These are phyloP conservation scores for Bursaphelenchus okinawaensis DNA, from an alignment of 2,888 invertebrate genomes.

Conservation along the genomic window DNA sequence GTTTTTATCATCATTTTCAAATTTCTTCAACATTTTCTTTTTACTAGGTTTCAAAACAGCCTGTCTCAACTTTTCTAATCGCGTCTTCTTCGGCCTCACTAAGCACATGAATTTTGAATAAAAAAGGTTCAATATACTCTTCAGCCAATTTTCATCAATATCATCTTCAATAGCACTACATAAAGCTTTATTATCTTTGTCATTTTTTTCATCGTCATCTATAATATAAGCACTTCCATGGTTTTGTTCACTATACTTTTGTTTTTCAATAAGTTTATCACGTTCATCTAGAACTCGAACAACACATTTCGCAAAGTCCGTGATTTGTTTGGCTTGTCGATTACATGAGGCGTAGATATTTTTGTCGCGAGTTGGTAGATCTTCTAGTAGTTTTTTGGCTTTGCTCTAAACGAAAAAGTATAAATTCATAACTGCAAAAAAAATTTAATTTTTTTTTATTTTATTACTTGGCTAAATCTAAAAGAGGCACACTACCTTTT, in stretches of 20 bases:
- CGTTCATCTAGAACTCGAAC: neutral
- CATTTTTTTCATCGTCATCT: neutral
- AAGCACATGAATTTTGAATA: neutral
- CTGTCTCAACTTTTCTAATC: neutral
- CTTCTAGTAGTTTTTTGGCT: neutral
- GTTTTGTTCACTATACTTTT: neutral
- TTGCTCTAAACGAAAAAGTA: neutral
- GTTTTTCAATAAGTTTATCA: neutral
- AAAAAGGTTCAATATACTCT: neutral
- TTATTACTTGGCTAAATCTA: no score
- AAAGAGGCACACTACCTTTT: no score
- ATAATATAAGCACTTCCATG: neutral
- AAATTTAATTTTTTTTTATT: no score
- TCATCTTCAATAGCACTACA: neutral
- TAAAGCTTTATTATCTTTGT: neutral
- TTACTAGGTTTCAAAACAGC: neutral
- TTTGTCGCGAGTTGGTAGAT: neutral
- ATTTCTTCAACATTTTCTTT: neutral
- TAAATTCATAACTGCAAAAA: neutral
- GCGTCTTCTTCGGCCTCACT: no score
- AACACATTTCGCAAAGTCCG: constrained; percentile 6
- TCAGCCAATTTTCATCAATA: neutral
- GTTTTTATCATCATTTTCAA: neutral
- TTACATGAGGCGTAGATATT: neutral
- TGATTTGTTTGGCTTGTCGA: neutral